Evolutionary conservation across 64 coral and sea anemone genomes (phyloP).

Genomic region (Pachyseris speciosa): DNA sequence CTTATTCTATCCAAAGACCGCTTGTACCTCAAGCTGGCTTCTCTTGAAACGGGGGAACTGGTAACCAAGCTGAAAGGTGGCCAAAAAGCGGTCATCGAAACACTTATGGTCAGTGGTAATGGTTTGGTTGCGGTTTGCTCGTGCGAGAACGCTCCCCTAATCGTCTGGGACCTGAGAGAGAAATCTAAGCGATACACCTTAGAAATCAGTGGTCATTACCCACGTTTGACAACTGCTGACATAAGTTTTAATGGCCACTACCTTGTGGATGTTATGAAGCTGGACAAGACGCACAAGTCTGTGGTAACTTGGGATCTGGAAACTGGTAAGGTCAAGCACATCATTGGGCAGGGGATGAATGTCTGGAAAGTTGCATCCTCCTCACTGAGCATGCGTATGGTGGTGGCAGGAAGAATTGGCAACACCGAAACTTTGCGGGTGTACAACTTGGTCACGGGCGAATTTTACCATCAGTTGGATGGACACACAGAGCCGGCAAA

Average conservation of each 20-base stretch:
- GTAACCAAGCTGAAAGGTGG: slow-evolving; percentile 85
- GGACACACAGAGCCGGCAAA: slow-evolving; percentile 87
- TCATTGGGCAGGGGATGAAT: slow-evolving; percentile 90
- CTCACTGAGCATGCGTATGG: slow-evolving; percentile 87
- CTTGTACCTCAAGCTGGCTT: slow-evolving; percentile 90
- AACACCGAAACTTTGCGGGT: slow-evolving; percentile 73
- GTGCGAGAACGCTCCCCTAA: slow-evolving; percentile 85
- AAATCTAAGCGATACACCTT: slow-evolving; percentile 59
- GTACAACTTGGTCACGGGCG: slow-evolving; percentile 70
- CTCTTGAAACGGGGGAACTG: slow-evolving; percentile 83
- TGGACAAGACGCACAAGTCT: slow-evolving; percentile 86
- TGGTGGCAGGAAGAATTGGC: slow-evolving; percentile 81
- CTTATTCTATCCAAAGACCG: slow-evolving; percentile 91
- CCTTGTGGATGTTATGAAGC: slow-evolving; percentile 87
- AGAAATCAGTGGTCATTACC: slow-evolving; percentile 83
- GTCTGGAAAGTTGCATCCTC: slow-evolving; percentile 87
- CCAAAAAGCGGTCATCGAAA: slow-evolving; percentile 87
- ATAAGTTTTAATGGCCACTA: slow-evolving; percentile 90
- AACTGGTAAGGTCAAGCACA: slow-evolving; percentile 85
- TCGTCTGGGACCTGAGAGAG: slow-evolving; percentile 89
- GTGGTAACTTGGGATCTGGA: slow-evolving; percentile 94
- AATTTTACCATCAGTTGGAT: slow-evolving; percentile 68
- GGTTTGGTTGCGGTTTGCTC: slow-evolving; percentile 83
- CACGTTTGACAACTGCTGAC: slow-evolving; percentile 86
- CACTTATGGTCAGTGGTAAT: slow-evolving; percentile 94